phyloP scores from a whole-genome alignment of 2,888 invertebrate species.

The Ennomos erosarius region DNA sequence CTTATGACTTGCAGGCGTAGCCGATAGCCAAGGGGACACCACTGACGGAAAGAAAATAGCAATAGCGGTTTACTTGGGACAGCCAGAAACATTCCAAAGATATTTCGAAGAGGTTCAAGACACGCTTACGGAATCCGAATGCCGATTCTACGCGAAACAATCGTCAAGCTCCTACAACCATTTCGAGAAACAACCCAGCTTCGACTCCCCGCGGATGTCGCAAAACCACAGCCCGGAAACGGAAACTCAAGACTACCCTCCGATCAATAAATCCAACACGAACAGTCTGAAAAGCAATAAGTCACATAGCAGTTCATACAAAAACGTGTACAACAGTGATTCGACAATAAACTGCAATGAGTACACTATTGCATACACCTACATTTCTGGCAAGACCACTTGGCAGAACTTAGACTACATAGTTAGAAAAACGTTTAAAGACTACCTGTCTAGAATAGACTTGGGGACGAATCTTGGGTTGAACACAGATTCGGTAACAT shows the following conservation, averaged over 20 bases:
- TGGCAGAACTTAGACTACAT: conserved; percentile 98
- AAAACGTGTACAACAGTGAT: conserved; percentile 80
- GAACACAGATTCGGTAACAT: conserved; percentile 94
- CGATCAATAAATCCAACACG: conserved; percentile 80
- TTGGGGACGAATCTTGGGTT: conserved; percentile 95
- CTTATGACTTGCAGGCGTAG: conserved; percentile 66
- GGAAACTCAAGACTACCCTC: conserved; percentile 75
- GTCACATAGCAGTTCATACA: conserved; percentile 82
- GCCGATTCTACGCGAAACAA: conserved; percentile 85
- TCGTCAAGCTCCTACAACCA: conserved; percentile 76
- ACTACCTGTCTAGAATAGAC: conserved; percentile 96
- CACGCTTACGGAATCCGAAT: conserved; percentile 87
- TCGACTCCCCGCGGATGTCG: conserved; percentile 77
- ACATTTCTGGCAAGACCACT: conserved; percentile 95
- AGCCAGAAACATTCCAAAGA: conserved; percentile 90
- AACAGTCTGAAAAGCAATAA: conserved; percentile 85
- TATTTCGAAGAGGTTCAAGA: conserved; percentile 88
- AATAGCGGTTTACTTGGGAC: conserved; percentile 94
- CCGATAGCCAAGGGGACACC: conserved; percentile 87
- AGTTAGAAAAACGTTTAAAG: conserved; percentile 96
- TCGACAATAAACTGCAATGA: conserved; percentile 87
- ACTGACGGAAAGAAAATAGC: conserved; percentile 95
- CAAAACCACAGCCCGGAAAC: conserved; percentile 78
- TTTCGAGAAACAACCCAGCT: conserved; percentile 78
- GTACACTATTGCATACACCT: conserved; percentile 94